A percentile compares a stretch with the other conserved stretches of the same genome.
Conservation (phyloP, 1,140 invertebrate species). For the Drosophila elegans region DNA sequence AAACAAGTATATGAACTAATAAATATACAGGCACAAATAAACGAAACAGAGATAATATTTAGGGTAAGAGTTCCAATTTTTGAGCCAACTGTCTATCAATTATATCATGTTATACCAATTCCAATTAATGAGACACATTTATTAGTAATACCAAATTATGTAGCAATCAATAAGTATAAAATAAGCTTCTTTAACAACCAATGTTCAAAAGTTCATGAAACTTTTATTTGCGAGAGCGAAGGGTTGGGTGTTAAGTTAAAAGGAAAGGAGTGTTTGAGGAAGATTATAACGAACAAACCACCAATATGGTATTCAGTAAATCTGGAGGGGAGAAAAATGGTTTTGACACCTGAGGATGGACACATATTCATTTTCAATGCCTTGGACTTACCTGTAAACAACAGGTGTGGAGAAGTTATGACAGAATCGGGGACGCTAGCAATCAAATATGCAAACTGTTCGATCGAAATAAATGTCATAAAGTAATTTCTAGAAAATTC, state of each 20-base stretch:
- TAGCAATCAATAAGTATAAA: neutral
- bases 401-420: neutral
- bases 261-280: conserved; percentile 1
- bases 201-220: conserved; percentile 10
- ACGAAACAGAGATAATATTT: neutral
- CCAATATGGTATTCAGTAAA: neutral
- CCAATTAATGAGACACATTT: neutral
- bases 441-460: conserved; percentile 1
- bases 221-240: conserved; percentile 5
- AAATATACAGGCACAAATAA: neutral
- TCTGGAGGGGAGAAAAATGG: neutral
- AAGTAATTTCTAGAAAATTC: no score
- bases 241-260: conserved; percentile 4
- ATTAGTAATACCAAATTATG: conserved; percentile 2
- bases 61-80: neutral
- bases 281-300: neutral
- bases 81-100: neutral
- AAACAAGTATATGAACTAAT: neutral
- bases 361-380: conserved; percentile 4
- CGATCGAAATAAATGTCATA: conserved; percentile 3
- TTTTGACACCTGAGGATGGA: conserved; percentile 1
- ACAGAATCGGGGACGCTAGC: no score
- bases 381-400: neutral
- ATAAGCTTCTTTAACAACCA: neutral
- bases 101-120: conserved; percentile 2